Evolutionary conservation across 2,113 vertebrate species (phyloP), one percentile per base, ranked within the genome.

Genomic region (Amphiprion ocellaris): DNA sequence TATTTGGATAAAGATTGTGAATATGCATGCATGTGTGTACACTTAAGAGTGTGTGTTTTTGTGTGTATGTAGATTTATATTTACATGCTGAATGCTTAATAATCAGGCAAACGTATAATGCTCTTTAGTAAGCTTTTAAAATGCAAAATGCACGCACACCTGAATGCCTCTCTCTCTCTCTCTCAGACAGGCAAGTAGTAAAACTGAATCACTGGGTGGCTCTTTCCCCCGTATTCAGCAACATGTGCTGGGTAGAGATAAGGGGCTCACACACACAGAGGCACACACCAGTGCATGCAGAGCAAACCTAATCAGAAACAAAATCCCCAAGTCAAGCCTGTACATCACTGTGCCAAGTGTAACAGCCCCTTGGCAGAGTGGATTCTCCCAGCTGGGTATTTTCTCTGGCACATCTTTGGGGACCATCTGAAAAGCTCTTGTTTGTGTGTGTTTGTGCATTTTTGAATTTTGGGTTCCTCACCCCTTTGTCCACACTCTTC

Each of bases 401-500:
- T 78, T 68, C 81, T 60, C 67, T 87, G 62, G 62, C 68, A 58
- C 76, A 60, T 26, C 69, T 65, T 81, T 62, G 39, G 23, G 68
- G 54, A 71, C 70, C 28, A 52, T 70, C 28, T 50, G 12, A 75
- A 64, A 81, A 72, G 47, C 41, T 28, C 16, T 77, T 62, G 41
- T 79, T 77, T 47, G 33, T 65, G 39, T 26, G 12, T 30, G 53
- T 67, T 61, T 72, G 24, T 73, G 41, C 0, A 47, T 73, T 23
- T 69, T 2, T 67, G 37, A 28, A 71, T 46, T 21, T 47, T 10
- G 33, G 23, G 53, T 74, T 53, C 68, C 94, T 90, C 95, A 98
- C 98, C 97, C 97, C 98, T 96, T 99, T 99, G 91, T 99, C 98
- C 75, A 99, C 96, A 47, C 97, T 97, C 94, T 99, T 99, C 93